Base-by-base conservation (phyloP, 2,888 invertebrate species). In the Andrena fulva region DNA sequence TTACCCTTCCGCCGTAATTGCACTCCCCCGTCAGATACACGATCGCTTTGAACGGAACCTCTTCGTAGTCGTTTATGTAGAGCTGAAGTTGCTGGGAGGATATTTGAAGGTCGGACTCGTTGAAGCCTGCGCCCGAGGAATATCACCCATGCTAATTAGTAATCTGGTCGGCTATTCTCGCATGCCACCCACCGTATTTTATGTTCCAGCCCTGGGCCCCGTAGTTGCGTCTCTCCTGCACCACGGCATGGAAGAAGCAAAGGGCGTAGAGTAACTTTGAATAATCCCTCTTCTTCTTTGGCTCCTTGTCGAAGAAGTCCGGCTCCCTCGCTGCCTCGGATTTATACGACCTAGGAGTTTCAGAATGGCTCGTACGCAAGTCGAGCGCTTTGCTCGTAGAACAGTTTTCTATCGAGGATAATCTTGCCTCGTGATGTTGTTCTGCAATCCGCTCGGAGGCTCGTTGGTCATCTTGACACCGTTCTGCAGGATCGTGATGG, bases 1-100 rank as follows among this genome's bases (percentile, higher is more conserved):
- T 98, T 0, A 98, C 97, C 90, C 98, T 95, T 29, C 98, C 98
- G 8, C 98, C 98, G 90, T 98, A 98, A 94, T 98, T 98, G 92
- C 98, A 99, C 94, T 96, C 95, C 0, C 95, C 95, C 3, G 96
- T 94, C 89, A 96, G 93, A 92, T 96, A 96, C 2, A 91, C 91
- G 62, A 96, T 94, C 35, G 96, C 95, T 78, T 96, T 95, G 72
- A 94, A 95, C 5, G 95, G 95, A 16, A 95, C 94, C 2, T 94
- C 93, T 0, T 94, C 92, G 82, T 94, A 84, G 69, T 95, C 94
- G 85, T 95, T 95, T 6, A 96, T 92, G 83, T 95, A 95, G 90
- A 94, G 94, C 93, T 95, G 95, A 7, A 96, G 92, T 89, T 96
- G 96, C 85, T 94, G 92, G 60, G 95, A 92, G 0, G 96, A 96